Evolutionary conservation across 35 echinoderm and acorn worm species (phyloP).

Genomic region (Eucidaris tribuloides): DNA sequence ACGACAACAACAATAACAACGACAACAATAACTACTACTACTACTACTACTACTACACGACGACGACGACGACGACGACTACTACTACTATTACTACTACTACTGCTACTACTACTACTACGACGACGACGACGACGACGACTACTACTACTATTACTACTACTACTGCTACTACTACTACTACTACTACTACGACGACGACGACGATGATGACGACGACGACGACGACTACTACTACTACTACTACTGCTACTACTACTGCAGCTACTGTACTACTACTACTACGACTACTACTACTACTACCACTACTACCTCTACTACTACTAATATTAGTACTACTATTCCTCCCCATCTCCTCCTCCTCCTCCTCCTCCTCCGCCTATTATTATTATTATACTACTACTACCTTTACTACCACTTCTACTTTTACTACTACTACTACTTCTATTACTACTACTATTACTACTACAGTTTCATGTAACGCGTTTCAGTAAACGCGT

Average conservation of each 20-base stretch:
- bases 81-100: background rate
- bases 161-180: background rate
- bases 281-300: background rate
- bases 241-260: background rate
- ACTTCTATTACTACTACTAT: background rate
- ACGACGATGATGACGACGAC: background rate
- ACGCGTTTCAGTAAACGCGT: too few species aligned
- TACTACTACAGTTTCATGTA: too few species aligned
- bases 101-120: background rate
- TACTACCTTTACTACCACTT: background rate
- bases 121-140: background rate
- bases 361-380: background rate
- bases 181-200: background rate
- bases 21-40: background rate
- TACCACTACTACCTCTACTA: background rate
- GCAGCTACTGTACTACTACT: background rate
- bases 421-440: background rate
- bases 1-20: too few species aligned
- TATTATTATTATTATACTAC: background rate
- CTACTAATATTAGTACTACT: background rate
- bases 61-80: background rate
- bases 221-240: background rate
- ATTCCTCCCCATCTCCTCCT: background rate
- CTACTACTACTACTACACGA: background rate
- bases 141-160: background rate